Conservation (phyloP, 1,140 invertebrate species). For the Polypedilum vanderplanki region DNA sequence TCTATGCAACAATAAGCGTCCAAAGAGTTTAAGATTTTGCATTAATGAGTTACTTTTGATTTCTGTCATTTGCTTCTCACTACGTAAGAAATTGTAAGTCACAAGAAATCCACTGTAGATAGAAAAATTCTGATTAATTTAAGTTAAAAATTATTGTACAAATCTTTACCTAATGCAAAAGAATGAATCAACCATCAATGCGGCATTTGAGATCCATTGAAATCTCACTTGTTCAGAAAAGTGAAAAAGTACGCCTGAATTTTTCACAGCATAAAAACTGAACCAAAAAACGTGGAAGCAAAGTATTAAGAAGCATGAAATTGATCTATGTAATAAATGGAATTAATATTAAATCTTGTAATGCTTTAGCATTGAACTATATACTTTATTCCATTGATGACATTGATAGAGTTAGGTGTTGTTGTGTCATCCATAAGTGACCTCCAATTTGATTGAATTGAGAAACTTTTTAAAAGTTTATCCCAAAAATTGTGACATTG, state of each 20-base stretch:
- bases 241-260: conserved; percentile 39
- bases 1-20: conserved; percentile 40
- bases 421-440: conserved; percentile 34
- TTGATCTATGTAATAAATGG: conserved; percentile 34
- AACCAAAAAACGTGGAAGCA: conserved; percentile 42
- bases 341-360: neutral
- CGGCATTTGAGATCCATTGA: conserved; percentile 40
- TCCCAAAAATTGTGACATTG: conserved; percentile 34
- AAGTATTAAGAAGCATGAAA: conserved; percentile 40
- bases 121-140: neutral
- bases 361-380: neutral
- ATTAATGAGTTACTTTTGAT: conserved; percentile 36
- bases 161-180: conserved; percentile 41
- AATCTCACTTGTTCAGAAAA: conserved; percentile 38
- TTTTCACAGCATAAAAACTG: conserved; percentile 42
- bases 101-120: conserved; percentile 40
- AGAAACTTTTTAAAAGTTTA: conserved; percentile 39
- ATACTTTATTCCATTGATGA: conserved; percentile 39
- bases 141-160: no score
- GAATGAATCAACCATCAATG: conserved; percentile 42
- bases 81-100: conserved; percentile 42
- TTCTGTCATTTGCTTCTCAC: conserved; percentile 36
- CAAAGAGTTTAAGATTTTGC: conserved; percentile 38
- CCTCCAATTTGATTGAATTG: conserved; percentile 37
- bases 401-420: conserved; percentile 36